Base-by-base conservation (phyloP, 1,140 invertebrate species). In the Nymphalis io region DNA sequence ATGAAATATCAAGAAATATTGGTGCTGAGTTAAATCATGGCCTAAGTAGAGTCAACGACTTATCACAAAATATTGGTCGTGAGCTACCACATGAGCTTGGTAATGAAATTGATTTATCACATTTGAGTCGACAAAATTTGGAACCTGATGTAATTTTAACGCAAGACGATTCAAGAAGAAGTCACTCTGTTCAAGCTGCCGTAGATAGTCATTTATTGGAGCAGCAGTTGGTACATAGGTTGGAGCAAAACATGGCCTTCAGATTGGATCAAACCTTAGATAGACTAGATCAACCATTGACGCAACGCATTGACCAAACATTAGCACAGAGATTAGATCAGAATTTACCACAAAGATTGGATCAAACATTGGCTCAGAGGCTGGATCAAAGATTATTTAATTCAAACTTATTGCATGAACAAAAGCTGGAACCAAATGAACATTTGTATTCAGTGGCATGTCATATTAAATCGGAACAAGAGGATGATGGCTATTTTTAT, bases 401-500 rank as follows among this genome's bases (percentile, higher is more conserved):
- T 53, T 15, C 65, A 0, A 64, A 71, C 38, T 21, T 68, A 13
- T 55, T 81, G 2, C 74, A 87, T 27, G 82, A 84, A 0, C 79
- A 79, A 15, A 58, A 79, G n/a, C 21, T 82, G 40, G 81, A 85
- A 4, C 75, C 81, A 13, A 75, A 68, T 61, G 82, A 88, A 3
- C 73, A 80, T 67, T 65, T 86, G 16, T 60, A 87, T 27, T 82
- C 84, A 15, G 80, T 88, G 81, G 85, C 80, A 0, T 88, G 88
- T 51, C 83, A 91, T 62, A 91, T 91, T 39, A 91, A 91, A 27
- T 76, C 87, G 0, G 89, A 91, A 46, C 87, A 89, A 33, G 85
- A 90, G 12, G 89, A 91, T 42, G 88, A 90, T 58, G 78, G 82
- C 0, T 90, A 90, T 72, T 90, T 90, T 27, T 89, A 89, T 71